Evolutionary conservation across 1,140 invertebrate species (phyloP), one percentile per base, ranked within the genome.

Genomic region (Harpegnathos saltator): DNA sequence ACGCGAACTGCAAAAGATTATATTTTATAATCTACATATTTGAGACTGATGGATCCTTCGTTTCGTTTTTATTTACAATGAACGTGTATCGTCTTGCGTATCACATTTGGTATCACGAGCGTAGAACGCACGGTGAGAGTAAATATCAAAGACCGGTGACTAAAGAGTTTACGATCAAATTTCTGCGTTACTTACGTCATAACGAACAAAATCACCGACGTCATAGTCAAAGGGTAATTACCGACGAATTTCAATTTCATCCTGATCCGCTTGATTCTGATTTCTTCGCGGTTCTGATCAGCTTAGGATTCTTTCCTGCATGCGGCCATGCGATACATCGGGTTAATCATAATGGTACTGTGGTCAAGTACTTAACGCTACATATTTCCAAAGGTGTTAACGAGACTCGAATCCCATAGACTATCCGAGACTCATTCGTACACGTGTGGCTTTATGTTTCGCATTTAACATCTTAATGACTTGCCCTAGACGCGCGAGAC

Each of bases 381-480:
- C 22, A n/a, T n/a, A n/a, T 4, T 19, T 58, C n/a, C 9, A 22
- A 17, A 77, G 52, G 52, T 14, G 14, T 62, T 12, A 24, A 63
- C 24, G 38, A n/a, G 14, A 50, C 63, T 9, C n/a, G 44, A 52
- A 65, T 52, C 38, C 38, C 38, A 44, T 33, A 1, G 38, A 48
- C 1, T 75, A 75, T 65, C 52, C 15, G 44, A n/a, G 33, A 19
- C 50, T 63, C 61, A n/a, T 22, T 77, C 24, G 7, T 33, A 33
- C 33, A 11, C n/a, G 38, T 7, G 19, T n/a, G 26, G 1, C 1
- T 52, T 63, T 29, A 26, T 5, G 38, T 48, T 63, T 75, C 4
- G 19, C 33, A 54, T 17, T 63, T 29, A 63, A 75, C 56, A 48
- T 74, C 11, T 26, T 29, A 75, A 75, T 50, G 59, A 17, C 59